Evolutionary conservation across 1,140 invertebrate species (phyloP), one percentile per base, ranked within the genome.

Genomic region (Rhizoglyphus robini): DNA sequence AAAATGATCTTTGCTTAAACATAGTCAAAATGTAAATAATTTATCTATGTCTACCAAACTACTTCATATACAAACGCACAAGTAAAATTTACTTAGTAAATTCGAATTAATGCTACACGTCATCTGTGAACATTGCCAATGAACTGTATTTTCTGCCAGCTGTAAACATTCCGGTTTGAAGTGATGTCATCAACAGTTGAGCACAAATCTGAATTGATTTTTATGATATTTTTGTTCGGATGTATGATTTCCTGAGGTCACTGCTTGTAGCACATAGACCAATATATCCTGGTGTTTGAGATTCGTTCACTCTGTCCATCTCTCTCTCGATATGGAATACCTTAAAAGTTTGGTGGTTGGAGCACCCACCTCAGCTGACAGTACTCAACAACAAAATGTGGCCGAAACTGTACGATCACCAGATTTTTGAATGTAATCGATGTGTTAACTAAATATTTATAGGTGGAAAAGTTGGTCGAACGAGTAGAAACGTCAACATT

Each of bases 391-490:
- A 72, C 84, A 86, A 36, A 83, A 86, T 47, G 87, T 87, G 63
- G 81, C 80, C 34, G 90, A 95, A 79, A 94, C 88, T 68, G 90
- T 92, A 81, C 77, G 73, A 71, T 46, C 46, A 41, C 38, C 4
- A 60, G 25, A 38, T 30, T 36, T 30, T 65, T 60, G 63, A 63
- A 51, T 91, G 81, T 78, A 5, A 51, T 30, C 58, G 64, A 63
- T 47, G n/a, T 66, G 62, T 36, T 36, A 29, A 8, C 31, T 64
- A 25, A 41, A 27, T 27, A 60, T 54, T 67, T 57, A 65, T 78
- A 94, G 90, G 86, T 99, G 67, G 94, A 98, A 76, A 82, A 86
- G 69, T 75, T 99, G 11, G 86, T 96, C 13, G 90, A 97, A 73
- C 79, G 96, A 70, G 83, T 96, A 1, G 85, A 86, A 72, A 89